Base-by-base conservation (phyloP, 37 sponge, comb jelly and placozoan genomes). In the Oopsacas minuta region DNA sequence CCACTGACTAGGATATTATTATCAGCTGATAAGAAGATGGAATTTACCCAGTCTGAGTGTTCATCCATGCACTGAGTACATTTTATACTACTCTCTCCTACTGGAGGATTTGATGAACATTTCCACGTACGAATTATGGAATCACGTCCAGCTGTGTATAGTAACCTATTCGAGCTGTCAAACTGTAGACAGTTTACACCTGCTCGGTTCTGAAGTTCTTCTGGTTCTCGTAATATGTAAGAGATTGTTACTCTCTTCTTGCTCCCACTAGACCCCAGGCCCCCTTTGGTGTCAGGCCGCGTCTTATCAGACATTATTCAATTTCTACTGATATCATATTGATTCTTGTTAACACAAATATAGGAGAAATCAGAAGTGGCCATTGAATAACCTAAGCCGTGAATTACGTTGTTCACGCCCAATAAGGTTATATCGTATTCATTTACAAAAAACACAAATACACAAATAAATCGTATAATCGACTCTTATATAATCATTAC, bases 11-110 rank as follows among this genome's bases (percentile, higher is more conserved):
- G 85, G 1, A 61, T 52, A 8, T 82, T 90, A 0, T 91, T 89
- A 23, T 90, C 86, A 36, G 61, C 81, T 34, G 90, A 91, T 23
- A 95, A 84, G 22, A 90, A 87, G 25, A 97, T 91, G 42, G 93
- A 94, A 46, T 95, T 98, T 39, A 98, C 91, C 99, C 99, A 98
- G 83, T 95, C 99, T 0, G 96, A 92, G 85, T 98, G 99, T 61
- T 95, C 96, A 36, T 98, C 99, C 87, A 95, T 49, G 0, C 91
- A 87, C 61, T 36, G 75, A 25, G 83, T 36, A 37, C 82, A 84
- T 34, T 35, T 36, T 28, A 34, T 81, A 39, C 46, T 36, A 30
- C 30, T 35, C 28, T 82, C 35, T 32, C 38, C 1, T 38, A 37
- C 81, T 35, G 12, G 0, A 35, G 84, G 37, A 36, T 32, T 17